These are phyloP conservation scores for Hippolais icterina DNA, from an alignment of 2,113 vertebrate genomes.

Conservation along the genomic window DNA sequence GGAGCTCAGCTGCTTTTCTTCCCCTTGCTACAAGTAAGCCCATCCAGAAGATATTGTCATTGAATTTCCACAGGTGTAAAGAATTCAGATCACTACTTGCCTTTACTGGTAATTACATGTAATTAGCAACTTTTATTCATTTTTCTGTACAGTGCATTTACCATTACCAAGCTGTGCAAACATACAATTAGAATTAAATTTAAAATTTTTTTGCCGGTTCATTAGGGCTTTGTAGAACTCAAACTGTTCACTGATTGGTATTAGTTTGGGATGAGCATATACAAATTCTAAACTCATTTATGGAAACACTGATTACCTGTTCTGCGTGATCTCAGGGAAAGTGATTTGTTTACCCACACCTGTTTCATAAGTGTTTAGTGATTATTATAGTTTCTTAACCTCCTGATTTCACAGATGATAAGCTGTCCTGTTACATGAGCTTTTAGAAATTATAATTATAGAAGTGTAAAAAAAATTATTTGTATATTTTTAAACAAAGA, in stretches of 20 bases:
- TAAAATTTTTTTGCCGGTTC: background rate
- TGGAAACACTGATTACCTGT: background rate
- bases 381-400: background rate
- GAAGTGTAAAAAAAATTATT: background rate
- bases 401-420: background rate
- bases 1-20: background rate
- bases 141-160: background rate
- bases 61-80: background rate
- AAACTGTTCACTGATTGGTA: rapidly evolving
- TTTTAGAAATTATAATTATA: background rate
- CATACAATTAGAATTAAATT: background rate
- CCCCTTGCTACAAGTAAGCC: rapidly evolving
- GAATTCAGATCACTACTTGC: background rate
- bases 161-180: background rate
- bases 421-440: background rate
- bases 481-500: background rate
- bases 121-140: background rate
- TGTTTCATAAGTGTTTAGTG: background rate
- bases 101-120: background rate
- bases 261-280: background rate
- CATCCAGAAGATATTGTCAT: background rate
- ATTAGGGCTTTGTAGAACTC: background rate
- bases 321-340: background rate
- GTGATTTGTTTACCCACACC: background rate
- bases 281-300: background rate